Conservation (phyloP, 2,888 invertebrate genomes). For the Prosapia bicincta region DNA sequence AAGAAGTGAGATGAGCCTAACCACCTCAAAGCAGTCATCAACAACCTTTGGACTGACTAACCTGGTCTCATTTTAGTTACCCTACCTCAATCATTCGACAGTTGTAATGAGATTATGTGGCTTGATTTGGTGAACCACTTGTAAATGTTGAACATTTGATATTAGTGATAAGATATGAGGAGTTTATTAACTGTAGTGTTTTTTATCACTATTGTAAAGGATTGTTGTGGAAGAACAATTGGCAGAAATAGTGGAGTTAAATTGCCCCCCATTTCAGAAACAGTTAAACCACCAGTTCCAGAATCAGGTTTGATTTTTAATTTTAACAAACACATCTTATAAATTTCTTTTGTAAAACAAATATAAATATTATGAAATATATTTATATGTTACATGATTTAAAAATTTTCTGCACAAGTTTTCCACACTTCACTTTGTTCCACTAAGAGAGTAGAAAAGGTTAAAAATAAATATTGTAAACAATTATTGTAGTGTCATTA, state of each 20-base stretch:
- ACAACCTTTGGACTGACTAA: not conserved
- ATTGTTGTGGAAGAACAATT: not conserved
- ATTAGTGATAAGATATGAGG: not conserved
- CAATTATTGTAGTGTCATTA: too few species aligned
- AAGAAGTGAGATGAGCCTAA: not conserved
- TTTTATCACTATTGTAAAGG: not conserved
- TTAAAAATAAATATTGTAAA: too few species aligned
- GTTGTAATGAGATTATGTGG: not conserved
- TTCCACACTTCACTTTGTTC: too few species aligned
- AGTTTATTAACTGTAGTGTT: not conserved
- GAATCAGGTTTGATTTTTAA: conserved; percentile 17
- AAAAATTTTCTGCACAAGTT: too few species aligned
- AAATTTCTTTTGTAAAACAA: too few species aligned
- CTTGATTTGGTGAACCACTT: not conserved
- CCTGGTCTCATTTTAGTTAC: not conserved
- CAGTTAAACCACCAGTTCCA: conserved; percentile 22
- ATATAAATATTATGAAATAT: too few species aligned
- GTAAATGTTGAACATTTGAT: not conserved
- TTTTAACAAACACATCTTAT: too few species aligned
- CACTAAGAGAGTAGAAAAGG: too few species aligned
- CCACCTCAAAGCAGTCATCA: not conserved
- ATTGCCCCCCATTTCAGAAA: conserved; percentile 16
- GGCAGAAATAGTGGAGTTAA: not conserved
- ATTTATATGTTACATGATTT: too few species aligned
- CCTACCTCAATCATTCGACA: not conserved